These are phyloP conservation scores for Xenotilapia longispinis DNA, from an alignment of 2,113 vertebrate species.

Conservation along the genomic window DNA sequence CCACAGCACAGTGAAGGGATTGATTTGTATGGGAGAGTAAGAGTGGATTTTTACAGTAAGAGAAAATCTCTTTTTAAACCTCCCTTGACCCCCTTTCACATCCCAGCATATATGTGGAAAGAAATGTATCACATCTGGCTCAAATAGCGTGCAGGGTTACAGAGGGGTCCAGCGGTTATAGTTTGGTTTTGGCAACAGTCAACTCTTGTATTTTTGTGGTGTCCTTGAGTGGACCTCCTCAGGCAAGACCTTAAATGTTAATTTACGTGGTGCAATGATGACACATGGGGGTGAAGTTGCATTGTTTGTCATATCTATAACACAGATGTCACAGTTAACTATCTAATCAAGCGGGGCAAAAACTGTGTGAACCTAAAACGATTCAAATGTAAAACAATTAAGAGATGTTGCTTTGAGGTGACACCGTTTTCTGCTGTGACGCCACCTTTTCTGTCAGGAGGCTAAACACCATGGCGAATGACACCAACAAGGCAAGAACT, in stretches of 20 bases:
- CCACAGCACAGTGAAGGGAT: neutral
- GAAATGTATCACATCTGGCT: conserved; percentile 27
- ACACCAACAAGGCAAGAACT: neutral
- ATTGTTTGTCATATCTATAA: neutral
- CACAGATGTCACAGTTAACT: neutral
- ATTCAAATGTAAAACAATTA: neutral
- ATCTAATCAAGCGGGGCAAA: rapidly evolving
- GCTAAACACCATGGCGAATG: neutral
- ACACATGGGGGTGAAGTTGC: neutral
- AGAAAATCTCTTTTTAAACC: conserved; percentile 50
- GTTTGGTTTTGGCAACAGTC: neutral
- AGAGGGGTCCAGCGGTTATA: neutral
- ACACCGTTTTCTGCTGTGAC: rapidly evolving
- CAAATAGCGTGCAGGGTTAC: neutral
- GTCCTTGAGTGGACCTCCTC: neutral
- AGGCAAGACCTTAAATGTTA: neutral
- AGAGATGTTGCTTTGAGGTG: no score
- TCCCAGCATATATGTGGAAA: neutral
- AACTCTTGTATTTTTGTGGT: neutral
- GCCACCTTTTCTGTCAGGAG: neutral
- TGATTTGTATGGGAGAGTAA: conserved; percentile 32
- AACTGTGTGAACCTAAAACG: neutral
- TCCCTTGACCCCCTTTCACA: conserved; percentile 23
- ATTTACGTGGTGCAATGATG: neutral
- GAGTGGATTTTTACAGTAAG: conserved; percentile 17